Evolutionary conservation across 2,888 invertebrate genomes (phyloP).

Genomic region (Melanostoma scalare): DNA sequence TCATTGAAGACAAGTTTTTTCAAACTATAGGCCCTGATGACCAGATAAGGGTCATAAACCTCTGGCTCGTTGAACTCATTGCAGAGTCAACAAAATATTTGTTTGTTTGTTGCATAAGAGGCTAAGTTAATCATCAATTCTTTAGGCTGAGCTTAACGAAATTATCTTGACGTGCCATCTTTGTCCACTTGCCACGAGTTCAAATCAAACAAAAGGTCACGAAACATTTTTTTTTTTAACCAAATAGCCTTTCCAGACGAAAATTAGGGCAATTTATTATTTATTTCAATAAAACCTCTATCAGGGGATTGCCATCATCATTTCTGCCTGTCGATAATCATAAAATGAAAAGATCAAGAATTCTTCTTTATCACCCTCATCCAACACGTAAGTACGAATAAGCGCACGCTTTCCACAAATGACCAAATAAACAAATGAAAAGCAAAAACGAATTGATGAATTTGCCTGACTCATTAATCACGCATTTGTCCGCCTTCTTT

Average conservation of each 20-base stretch:
- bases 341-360: constrained; percentile 37
- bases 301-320: background rate
- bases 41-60: too few relatives aligned
- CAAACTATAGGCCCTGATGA: too few relatives aligned
- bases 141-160: too few relatives aligned
- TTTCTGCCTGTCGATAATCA: constrained; percentile 20
- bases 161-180: background rate
- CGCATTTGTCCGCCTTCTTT: constrained; percentile 54
- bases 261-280: constrained; percentile 62
- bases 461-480: constrained; percentile 68
- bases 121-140: too few relatives aligned
- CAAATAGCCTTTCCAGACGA: constrained; percentile 23
- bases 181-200: constrained; percentile 10
- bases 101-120: too few relatives aligned
- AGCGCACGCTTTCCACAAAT: constrained; percentile 29
- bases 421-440: constrained; percentile 51
- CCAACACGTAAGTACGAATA: background rate
- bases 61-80: too few relatives aligned
- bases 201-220: constrained; percentile 53
- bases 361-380: constrained; percentile 32
- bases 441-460: constrained; percentile 53
- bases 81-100: too few relatives aligned
- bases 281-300: constrained; percentile 23
- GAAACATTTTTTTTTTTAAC: constrained; percentile 34
- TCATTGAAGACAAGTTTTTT: too few relatives aligned